A percentile compares a stretch with the other conserved stretches of the same genome.
Evolutionary conservation across 2,113 vertebrate genomes (phyloP).

Genomic region (Plecotus auritus): DNA sequence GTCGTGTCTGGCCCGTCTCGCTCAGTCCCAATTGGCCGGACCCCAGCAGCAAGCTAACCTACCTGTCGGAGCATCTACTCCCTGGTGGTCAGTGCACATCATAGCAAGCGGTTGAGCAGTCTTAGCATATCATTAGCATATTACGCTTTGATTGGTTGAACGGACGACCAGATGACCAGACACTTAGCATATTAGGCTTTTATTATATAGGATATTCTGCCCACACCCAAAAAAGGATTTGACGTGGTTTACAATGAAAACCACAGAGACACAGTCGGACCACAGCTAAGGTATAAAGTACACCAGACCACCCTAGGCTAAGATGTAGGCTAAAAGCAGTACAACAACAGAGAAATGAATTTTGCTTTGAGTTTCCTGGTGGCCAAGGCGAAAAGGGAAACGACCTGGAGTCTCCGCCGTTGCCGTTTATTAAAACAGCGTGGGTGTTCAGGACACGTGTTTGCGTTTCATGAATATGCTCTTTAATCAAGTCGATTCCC

Average conservation of each 20-base stretch:
- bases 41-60: too few species aligned
- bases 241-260: background rate
- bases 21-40: too few species aligned
- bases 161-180: too few species aligned
- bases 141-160: too few species aligned
- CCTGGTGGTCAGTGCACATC: too few species aligned
- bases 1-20: too few species aligned
- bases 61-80: too few species aligned
- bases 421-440: background rate
- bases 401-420: background rate
- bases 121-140: too few species aligned
- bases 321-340: background rate
- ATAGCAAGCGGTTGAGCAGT: too few species aligned
- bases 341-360: background rate
- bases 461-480: background rate
- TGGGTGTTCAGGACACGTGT: background rate
- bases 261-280: background rate
- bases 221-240: background rate
- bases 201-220: background rate
- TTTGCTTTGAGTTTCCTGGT: background rate
- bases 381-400: background rate
- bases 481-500: background rate
- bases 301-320: background rate
- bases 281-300: background rate
- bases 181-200: too few species aligned